Evolutionary conservation across 1,140 invertebrate genomes (phyloP).

Genomic region (Drosophila mayri): DNA sequence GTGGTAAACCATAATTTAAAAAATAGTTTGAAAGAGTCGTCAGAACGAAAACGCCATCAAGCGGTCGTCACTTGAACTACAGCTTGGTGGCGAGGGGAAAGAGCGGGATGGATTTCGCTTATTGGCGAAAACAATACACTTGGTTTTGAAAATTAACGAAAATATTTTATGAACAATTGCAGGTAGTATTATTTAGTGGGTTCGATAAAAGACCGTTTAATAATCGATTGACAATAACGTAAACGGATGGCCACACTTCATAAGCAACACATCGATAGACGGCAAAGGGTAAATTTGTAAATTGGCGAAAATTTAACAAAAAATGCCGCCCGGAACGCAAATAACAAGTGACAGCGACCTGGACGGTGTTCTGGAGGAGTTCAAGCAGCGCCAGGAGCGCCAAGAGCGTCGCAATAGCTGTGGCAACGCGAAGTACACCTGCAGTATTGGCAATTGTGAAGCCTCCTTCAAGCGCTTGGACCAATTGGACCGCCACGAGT

Average conservation of each 20-base stretch:
- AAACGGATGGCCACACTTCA: neutral
- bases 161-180: too few relatives aligned
- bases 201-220: neutral
- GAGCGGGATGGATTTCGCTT: too few relatives aligned
- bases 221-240: neutral
- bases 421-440: slow-evolving; percentile 65
- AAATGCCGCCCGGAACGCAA: slow-evolving; percentile 65
- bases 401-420: slow-evolving; percentile 53
- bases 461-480: slow-evolving; percentile 73
- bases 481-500: slow-evolving; percentile 81
- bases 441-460: slow-evolving; percentile 57
- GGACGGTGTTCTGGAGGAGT: slow-evolving; percentile 67
- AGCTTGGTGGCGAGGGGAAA: too few relatives aligned
- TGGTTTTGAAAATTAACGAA: too few relatives aligned
- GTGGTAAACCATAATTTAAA: too few relatives aligned
- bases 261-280: neutral
- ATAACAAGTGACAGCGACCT: slow-evolving; percentile 77
- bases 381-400: slow-evolving; percentile 35
- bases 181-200: neutral
- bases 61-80: too few relatives aligned
- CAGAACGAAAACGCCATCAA: too few relatives aligned
- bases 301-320: neutral
- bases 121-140: too few relatives aligned
- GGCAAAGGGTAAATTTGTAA: neutral
- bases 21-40: too few relatives aligned